Percentiles rank a stretch among this genome's conserved stretches.
phyloP scores from a whole-genome alignment of 1,140 invertebrate species.

The Drosophila parvula region DNA sequence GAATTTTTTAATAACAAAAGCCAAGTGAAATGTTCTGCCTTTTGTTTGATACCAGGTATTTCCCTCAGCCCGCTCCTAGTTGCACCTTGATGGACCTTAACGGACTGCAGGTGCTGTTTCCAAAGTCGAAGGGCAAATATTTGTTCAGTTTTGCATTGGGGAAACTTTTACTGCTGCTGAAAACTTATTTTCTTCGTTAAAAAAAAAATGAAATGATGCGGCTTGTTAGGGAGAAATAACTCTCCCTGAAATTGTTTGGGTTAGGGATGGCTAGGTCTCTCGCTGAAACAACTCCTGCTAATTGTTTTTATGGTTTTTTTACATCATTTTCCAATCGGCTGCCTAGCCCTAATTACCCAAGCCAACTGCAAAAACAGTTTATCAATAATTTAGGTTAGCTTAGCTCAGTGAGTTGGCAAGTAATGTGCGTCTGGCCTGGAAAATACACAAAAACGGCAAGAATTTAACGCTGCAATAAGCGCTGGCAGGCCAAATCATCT shows the following conservation, averaged over 20 bases:
- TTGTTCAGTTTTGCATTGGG: slow-evolving; percentile 65
- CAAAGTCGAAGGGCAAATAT: slow-evolving; percentile 75
- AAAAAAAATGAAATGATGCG: slow-evolving; percentile 62
- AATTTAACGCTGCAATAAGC: slow-evolving; percentile 65
- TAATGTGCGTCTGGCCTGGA: slow-evolving; percentile 14
- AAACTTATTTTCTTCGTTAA: slow-evolving; percentile 70
- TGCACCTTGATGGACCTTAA: slow-evolving; percentile 36
- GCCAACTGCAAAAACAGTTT: slow-evolving; percentile 37
- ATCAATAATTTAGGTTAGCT: slow-evolving; percentile 63
- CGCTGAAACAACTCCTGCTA: background rate
- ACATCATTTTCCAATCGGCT: slow-evolving; percentile 51
- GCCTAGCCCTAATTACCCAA: slow-evolving; percentile 36
- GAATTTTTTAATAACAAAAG: slow-evolving; percentile 82
- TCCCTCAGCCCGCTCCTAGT: background rate
- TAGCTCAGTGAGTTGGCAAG: slow-evolving; percentile 72
- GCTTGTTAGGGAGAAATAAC: slow-evolving; percentile 9
- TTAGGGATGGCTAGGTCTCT: background rate
- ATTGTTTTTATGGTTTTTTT: slow-evolving; percentile 26
- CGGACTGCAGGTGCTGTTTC: slow-evolving; percentile 45
- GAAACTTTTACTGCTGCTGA: slow-evolving; percentile 55
- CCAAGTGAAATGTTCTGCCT: slow-evolving; percentile 69
- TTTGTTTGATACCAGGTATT: slow-evolving; percentile 56
- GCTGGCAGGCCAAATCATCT: slow-evolving; percentile 27
- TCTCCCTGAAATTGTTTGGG: slow-evolving; percentile 1
- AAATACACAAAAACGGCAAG: slow-evolving; percentile 54